phyloP scores from a whole-genome alignment of 2,797 vertebrate genomes.

The Apodemus agrarius region DNA sequence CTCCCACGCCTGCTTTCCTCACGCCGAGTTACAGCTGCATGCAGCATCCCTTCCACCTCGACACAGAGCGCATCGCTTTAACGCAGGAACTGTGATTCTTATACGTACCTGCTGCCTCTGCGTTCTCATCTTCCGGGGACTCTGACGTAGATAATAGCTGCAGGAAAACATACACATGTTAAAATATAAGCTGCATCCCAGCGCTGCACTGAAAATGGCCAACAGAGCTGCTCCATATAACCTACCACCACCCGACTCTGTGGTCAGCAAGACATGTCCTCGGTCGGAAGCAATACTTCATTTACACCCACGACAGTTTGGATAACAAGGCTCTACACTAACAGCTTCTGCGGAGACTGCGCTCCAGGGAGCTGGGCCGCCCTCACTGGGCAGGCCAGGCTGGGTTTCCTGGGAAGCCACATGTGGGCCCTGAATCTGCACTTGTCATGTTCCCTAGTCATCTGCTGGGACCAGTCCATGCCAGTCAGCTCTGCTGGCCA shows the following conservation, averaged over 20 bases:
- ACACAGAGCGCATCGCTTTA: not conserved
- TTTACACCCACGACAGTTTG: constrained; percentile 13
- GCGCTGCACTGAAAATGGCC: constrained; percentile 10
- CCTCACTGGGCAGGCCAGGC: not conserved
- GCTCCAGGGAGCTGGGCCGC: not conserved
- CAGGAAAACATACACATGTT: constrained; percentile 24
- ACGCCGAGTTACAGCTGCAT: not conserved
- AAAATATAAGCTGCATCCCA: constrained; percentile 37
- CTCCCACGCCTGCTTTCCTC: not conserved
- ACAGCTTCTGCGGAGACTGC: not conserved
- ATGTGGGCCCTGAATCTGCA: not conserved
- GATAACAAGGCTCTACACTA: not conserved
- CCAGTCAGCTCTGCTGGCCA: not conserved
- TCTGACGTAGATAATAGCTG: constrained; percentile 96
- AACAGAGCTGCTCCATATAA: not conserved
- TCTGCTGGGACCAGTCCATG: not conserved
- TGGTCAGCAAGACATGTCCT: not conserved
- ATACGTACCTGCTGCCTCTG: constrained; percentile 93
- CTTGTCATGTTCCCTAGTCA: not conserved
- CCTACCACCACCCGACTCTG: not conserved
- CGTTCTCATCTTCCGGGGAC: constrained; percentile 91
- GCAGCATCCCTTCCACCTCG: not conserved
- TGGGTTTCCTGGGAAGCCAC: not conserved
- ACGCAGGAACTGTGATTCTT: not conserved
- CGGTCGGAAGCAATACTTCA: not conserved